These are phyloP conservation scores for Euclidia mi DNA, from an alignment of 2,888 invertebrate species.

Conservation along the genomic window DNA sequence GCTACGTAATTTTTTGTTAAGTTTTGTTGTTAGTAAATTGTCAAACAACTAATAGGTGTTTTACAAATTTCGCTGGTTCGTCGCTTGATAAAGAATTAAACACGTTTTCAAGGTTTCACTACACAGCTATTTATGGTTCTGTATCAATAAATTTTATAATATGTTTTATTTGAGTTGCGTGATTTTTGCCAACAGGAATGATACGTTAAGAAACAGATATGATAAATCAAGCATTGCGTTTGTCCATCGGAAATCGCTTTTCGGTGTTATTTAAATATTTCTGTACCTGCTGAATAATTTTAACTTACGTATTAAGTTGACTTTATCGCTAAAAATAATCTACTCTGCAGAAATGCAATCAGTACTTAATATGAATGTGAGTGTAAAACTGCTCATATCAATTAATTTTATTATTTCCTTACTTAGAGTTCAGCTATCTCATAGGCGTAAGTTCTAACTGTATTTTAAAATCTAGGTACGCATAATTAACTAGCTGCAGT, in stretches of 20 bases:
- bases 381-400: slow-evolving; percentile 26
- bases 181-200: slow-evolving; percentile 52
- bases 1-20: slow-evolving; percentile 18
- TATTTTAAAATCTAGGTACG: slow-evolving; percentile 19
- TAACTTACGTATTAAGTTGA: slow-evolving; percentile 17
- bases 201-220: slow-evolving; percentile 20
- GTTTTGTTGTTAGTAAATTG: slow-evolving; percentile 28
- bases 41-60: slow-evolving; percentile 43
- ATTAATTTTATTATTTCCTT: slow-evolving; percentile 42
- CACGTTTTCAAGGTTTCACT: slow-evolving; percentile 62
- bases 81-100: slow-evolving; percentile 54
- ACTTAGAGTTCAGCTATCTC: slow-evolving; percentile 36
- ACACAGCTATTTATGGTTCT: slow-evolving; percentile 31
- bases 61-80: slow-evolving; percentile 39
- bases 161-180: slow-evolving; percentile 50
- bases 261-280: slow-evolving; percentile 24
- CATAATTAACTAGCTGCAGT: slow-evolving; percentile 4
- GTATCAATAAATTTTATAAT: slow-evolving; percentile 40
- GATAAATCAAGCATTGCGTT: slow-evolving; percentile 37
- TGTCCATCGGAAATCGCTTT: slow-evolving; percentile 28
- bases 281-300: slow-evolving; percentile 36
- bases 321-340: slow-evolving; percentile 19
- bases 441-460: slow-evolving; percentile 25
- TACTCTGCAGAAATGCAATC: slow-evolving; percentile 26
- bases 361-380: slow-evolving; percentile 19